Conservation (phyloP, 1,140 invertebrate species). For the Ostrea edulis region DNA sequence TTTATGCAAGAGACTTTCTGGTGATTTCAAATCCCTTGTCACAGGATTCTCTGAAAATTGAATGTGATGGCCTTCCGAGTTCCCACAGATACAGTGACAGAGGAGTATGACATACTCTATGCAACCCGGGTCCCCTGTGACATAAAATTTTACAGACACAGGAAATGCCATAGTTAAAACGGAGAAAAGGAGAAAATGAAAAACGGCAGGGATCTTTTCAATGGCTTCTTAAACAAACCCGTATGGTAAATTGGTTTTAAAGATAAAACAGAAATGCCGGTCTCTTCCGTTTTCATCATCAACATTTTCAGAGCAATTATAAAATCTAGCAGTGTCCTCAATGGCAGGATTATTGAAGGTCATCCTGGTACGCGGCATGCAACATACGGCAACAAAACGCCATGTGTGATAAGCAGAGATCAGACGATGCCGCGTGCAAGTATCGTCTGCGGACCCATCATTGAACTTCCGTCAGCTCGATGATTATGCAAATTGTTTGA, state of each 20-base stretch:
- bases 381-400: background rate
- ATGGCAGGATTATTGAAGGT: constrained; percentile 24
- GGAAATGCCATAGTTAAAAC: too few species aligned
- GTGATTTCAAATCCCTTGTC: too few species aligned
- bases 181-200: too few species aligned
- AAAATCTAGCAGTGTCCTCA: background rate
- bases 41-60: too few species aligned
- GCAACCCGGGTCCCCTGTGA: too few species aligned
- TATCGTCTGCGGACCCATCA: background rate
- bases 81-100: too few species aligned
- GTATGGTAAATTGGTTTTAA: background rate
- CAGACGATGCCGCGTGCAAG: background rate
- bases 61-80: too few species aligned
- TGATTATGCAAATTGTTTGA: background rate
- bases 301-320: background rate
- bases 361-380: background rate
- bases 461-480: background rate
- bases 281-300: background rate
- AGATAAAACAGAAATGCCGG: background rate
- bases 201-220: background rate
- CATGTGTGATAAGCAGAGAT: background rate
- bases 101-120: too few species aligned
- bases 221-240: background rate
- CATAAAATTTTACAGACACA: too few species aligned
- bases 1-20: too few species aligned